These are phyloP conservation scores for Agriopis leucophaearia DNA, from an alignment of 2,888 invertebrate species.

Conservation along the genomic window DNA sequence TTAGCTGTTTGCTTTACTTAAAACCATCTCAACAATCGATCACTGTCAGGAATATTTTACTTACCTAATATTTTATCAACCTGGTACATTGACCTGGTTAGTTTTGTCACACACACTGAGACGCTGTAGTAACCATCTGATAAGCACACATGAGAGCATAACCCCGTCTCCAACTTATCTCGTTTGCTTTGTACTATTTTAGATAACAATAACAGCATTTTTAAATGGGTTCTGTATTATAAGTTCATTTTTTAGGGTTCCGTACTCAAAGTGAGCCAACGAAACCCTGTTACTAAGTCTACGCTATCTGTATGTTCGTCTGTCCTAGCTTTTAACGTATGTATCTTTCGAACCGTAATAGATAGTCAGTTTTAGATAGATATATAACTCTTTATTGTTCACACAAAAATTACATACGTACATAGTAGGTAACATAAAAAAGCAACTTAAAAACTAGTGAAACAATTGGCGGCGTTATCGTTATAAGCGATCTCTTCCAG, in stretches of 20 bases:
- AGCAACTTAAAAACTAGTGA: no score
- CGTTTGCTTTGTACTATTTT: constrained; percentile 69
- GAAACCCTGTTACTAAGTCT: no score
- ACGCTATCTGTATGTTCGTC: no score
- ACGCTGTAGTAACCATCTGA: constrained; percentile 65
- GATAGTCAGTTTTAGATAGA: no score
- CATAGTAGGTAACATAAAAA: no score
- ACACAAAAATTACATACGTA: no score
- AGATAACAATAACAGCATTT: constrained; percentile 46
- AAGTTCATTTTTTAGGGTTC: neutral
- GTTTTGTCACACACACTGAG: constrained; percentile 65
- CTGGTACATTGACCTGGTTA: constrained; percentile 78
- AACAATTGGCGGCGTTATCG: no score
- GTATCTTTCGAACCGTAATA: no score
- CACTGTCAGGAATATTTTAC: constrained; percentile 72
- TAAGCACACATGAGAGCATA: constrained; percentile 59
- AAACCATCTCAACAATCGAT: constrained; percentile 80
- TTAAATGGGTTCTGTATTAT: constrained; percentile 26
- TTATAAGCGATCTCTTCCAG: no score
- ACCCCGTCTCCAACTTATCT: constrained; percentile 67
- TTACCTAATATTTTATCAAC: constrained; percentile 69
- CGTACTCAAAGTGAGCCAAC: neutral
- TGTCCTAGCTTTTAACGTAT: no score
- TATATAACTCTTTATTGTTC: no score
- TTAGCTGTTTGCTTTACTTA: constrained; percentile 77